Evolutionary conservation across 2,888 invertebrate species (phyloP), one percentile per base, ranked within the genome.

Genomic region (Agriopis aurantiaria): DNA sequence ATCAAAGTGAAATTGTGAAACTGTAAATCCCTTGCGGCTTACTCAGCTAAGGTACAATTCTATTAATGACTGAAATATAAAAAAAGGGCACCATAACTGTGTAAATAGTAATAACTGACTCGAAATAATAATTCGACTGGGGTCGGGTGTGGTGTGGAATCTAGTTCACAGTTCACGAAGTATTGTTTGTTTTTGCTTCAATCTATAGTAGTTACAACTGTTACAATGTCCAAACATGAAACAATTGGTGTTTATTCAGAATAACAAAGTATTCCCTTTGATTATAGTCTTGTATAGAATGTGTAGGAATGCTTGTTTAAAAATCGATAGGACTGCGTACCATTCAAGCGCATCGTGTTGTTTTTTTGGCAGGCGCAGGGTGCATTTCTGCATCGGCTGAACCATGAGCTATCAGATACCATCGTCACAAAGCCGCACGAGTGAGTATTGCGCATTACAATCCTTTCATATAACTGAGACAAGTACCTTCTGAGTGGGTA

Each of bases 321-420:
- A 59, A 65, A 69, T 63, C 75, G 65, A 75, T 75, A 69, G 56
- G 14, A 17, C 14, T 70, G 71, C 56, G 62, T 65, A 63, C 62
- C 65, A 68, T 68, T 53, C 45, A 81, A 83, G 85, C 86, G 81
- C 85, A 80, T 82, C 78, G 84, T 88, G 80, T 82, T 80, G 75
- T 81, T 82, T 82, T 84, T 86, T 89, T 85, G 85, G 17, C 89
- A 96, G 96, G 95, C 95, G 95, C 95, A 95, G 95, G 95, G 95
- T 95, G 95, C 92, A 89, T 85, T 83, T 78, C 80, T 89, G 95
- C 96, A 95, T 95, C 95, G 95, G 91, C 92, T 94, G 94, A 96
- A 96, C 95, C 96, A 97, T 97, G 97, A 97, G 97, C 95, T 97
- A 97, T 95, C 96, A 96, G 95, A 96, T 97, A 96, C 96, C 97